Conservation (phyloP, 1,140 invertebrate genomes). For the Heliconius himera region DNA sequence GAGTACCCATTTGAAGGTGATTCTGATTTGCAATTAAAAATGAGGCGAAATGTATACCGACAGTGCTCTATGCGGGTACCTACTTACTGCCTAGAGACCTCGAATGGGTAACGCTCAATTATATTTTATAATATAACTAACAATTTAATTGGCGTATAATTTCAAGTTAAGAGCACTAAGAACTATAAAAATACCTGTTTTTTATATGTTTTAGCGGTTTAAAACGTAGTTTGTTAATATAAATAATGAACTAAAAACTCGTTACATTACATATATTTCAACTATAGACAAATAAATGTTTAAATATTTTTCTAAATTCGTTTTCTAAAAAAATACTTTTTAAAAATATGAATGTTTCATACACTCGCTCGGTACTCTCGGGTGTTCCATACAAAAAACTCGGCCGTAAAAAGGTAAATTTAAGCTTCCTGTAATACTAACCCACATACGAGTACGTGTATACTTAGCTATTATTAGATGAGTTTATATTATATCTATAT, state of each 20-base stretch:
- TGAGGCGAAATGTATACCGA: too few relatives aligned
- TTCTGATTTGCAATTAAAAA: too few relatives aligned
- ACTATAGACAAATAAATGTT: too few relatives aligned
- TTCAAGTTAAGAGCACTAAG: neutral
- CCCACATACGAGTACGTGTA: neutral
- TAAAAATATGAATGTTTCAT: neutral
- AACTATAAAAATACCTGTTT: too few relatives aligned
- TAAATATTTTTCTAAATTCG: too few relatives aligned
- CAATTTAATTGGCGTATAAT: slow-evolving; percentile 4
- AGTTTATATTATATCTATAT: neutral
- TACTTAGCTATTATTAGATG: neutral
- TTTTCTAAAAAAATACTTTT: neutral
- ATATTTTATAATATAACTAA: neutral
- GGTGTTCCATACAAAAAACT: neutral
- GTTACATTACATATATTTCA: too few relatives aligned
- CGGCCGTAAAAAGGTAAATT: neutral
- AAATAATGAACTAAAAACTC: too few relatives aligned
- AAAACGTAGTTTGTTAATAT: too few relatives aligned
- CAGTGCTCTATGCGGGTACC: neutral
- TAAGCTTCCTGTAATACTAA: slow-evolving; percentile 1
- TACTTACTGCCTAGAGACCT: too few relatives aligned
- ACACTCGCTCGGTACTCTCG: too few relatives aligned
- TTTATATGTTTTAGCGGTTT: too few relatives aligned
- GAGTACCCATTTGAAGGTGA: too few relatives aligned
- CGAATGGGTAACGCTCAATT: neutral